Base-by-base conservation (phyloP, 1,140 invertebrate genomes). In the Micrasema minimum region DNA sequence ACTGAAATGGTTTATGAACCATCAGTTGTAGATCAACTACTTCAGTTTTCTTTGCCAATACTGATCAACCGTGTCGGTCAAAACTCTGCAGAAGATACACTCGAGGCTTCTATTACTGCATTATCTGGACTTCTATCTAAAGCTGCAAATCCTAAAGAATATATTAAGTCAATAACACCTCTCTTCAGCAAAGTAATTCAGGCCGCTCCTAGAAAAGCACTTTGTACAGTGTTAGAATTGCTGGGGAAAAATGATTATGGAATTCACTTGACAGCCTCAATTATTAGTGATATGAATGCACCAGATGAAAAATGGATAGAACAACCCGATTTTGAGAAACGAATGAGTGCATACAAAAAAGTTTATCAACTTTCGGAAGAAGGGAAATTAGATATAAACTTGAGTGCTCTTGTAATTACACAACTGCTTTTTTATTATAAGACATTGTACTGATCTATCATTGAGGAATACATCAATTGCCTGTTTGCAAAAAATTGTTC, bases 241-340 rank as follows among this genome's bases (percentile, higher is more conserved):
- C 87, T 91, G 66, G 83, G 86, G 7, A 41, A 45, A 7, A 81
- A 85, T 79, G 64, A 57, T 61, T 46, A 65, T 16, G 45, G 51
- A 51, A 46, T 43, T 0, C 50, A 67, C 20, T 72, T 75, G 37
- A 79, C 85, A 41, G 82, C 86, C 4, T 76, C 86, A 4, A 71
- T 92, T 5, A 80, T 94, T 5, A 77, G 77, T 3, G 86, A 92
- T 77, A 84, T 99, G 37, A 98, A 98, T 84, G 88, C 96, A 0
- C 97, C 89, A 86, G 92, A 98, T 82, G 83, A 85, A 18, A 88
- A 89, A 65, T 93, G 93, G 88, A 85, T 97, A 6, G 96, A 98
- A 72, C 96, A 98, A 78, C 95, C 96, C 0, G 96, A 99, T 81
- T 96, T 93, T 78, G 88, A 93, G 48, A 87, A 86, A 69, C 86